Percentiles rank a stretch among this genome's conserved stretches.
These are phyloP conservation scores for Pseudococcus viburni DNA, from an alignment of 2,888 invertebrate genomes.

Conservation along the genomic window DNA sequence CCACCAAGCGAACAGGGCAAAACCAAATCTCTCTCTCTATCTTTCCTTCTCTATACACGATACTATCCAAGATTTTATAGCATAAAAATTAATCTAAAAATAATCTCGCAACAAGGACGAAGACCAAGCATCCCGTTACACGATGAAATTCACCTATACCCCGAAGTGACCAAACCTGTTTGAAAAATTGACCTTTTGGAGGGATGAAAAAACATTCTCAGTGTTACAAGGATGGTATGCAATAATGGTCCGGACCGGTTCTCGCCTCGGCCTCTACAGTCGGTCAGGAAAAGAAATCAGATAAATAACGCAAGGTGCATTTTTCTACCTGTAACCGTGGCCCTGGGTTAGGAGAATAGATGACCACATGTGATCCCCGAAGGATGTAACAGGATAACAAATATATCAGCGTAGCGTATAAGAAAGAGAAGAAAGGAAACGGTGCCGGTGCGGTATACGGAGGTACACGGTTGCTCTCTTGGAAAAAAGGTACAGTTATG, in stretches of 20 bases:
- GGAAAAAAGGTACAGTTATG: conserved; percentile 65
- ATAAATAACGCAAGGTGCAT: conserved; percentile 64
- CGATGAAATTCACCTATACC: conserved; percentile 12
- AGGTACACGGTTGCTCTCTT: background rate
- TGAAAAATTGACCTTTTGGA: conserved; percentile 64
- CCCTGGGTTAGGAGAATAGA: conserved; percentile 15
- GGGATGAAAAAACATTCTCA: conserved; percentile 27
- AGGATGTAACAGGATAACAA: conserved; percentile 58
- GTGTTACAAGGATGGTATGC: conserved; percentile 50
- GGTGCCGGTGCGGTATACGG: background rate
- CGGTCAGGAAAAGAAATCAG: conserved; percentile 54
- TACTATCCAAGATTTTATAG: background rate
- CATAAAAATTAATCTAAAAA: conserved; percentile 4
- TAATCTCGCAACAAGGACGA: background rate
- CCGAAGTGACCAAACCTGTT: conserved; percentile 62
- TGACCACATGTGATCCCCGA: conserved; percentile 65
- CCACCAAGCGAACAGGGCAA: background rate
- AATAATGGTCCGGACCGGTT: conserved; percentile 58
- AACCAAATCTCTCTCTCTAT: background rate
- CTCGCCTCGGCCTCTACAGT: background rate
- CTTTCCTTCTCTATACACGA: background rate
- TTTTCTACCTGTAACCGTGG: conserved; percentile 64
- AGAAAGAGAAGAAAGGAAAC: background rate
- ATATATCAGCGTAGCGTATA: conserved; percentile 39
- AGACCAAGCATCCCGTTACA: background rate